Conservation (phyloP, 2,797 vertebrate genomes). For the Melanotaenia nigrans region DNA sequence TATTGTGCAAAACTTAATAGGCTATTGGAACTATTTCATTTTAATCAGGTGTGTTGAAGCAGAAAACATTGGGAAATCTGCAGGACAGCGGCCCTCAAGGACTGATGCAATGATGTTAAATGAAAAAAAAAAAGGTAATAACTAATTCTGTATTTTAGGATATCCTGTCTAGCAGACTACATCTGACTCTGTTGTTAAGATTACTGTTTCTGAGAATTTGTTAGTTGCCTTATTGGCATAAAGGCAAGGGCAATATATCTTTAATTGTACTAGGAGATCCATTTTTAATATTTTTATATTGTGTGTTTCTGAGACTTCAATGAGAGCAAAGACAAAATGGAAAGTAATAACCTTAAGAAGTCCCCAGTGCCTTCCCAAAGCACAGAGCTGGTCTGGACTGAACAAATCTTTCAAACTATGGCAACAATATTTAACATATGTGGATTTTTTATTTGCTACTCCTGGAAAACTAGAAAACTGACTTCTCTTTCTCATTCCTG, state of each 20-base stretch:
- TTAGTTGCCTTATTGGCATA: constrained; percentile 29
- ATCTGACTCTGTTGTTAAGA: constrained; percentile 8
- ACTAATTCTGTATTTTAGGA: not conserved
- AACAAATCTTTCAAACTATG: constrained; percentile 9
- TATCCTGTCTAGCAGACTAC: constrained; percentile 1
- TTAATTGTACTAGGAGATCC: constrained; percentile 39
- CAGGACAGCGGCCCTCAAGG: too few relatives aligned
- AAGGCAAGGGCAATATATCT: constrained; percentile 45
- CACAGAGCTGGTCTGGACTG: constrained; percentile 14
- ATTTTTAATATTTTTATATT: constrained; percentile 17
- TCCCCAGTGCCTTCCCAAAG: constrained; percentile 1
- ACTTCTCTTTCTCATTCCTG: not conserved
- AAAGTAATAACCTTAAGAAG: constrained; percentile 18
- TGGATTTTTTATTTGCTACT: not conserved
- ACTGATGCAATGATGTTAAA: not conserved
- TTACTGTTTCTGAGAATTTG: constrained; percentile 14
- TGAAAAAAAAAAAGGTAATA: not conserved
- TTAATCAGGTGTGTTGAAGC: too few relatives aligned
- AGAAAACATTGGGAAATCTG: too few relatives aligned
- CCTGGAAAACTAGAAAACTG: not conserved
- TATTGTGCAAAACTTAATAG: too few relatives aligned
- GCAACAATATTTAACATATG: not conserved
- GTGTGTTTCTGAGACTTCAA: constrained; percentile 24
- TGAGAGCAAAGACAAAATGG: constrained; percentile 14
- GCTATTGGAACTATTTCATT: too few relatives aligned